Conservation (phyloP, 2,888 invertebrate genomes). For the Scaptomyza tumidula region DNA sequence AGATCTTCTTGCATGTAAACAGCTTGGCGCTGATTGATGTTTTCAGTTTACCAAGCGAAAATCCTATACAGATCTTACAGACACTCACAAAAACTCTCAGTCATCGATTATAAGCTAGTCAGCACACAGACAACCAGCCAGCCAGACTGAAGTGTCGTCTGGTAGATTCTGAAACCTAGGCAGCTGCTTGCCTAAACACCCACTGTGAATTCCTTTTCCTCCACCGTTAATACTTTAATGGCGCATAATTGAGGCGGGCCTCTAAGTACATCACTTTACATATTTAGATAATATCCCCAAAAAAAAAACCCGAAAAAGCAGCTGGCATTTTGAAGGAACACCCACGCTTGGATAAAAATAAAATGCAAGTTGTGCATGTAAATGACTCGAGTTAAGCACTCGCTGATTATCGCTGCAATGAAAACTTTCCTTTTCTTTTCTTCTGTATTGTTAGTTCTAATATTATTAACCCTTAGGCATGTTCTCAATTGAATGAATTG, state of each 20-base stretch:
- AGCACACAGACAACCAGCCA: background rate
- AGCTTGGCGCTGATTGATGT: constrained; percentile 55
- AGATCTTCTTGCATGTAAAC: constrained; percentile 18
- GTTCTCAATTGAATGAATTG: constrained; percentile 4
- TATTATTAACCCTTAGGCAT: constrained; percentile 10
- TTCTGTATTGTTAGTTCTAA: background rate
- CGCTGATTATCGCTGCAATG: constrained; percentile 35
- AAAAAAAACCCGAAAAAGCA: constrained; percentile 13
- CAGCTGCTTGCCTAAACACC: constrained; percentile 32
- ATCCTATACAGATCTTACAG: constrained; percentile 36
- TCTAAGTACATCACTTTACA: constrained; percentile 62
- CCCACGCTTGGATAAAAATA: constrained; percentile 32
- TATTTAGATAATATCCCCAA: constrained; percentile 5
- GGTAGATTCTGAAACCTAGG: constrained; percentile 7
- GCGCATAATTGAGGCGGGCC: constrained; percentile 46
- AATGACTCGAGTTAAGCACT: constrained; percentile 41
- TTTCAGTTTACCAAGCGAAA: constrained; percentile 50
- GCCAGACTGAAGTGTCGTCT: constrained; percentile 42
- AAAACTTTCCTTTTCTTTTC: background rate
- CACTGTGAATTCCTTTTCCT: constrained; percentile 16
- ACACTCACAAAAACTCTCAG: constrained; percentile 32
- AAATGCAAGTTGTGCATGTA: constrained; percentile 39
- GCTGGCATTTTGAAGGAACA: constrained; percentile 52
- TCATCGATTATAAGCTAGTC: constrained; percentile 49
- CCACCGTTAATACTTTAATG: constrained; percentile 70